Base-by-base conservation (phyloP, 1,140 invertebrate species). In the Nixonia krombeini region DNA sequence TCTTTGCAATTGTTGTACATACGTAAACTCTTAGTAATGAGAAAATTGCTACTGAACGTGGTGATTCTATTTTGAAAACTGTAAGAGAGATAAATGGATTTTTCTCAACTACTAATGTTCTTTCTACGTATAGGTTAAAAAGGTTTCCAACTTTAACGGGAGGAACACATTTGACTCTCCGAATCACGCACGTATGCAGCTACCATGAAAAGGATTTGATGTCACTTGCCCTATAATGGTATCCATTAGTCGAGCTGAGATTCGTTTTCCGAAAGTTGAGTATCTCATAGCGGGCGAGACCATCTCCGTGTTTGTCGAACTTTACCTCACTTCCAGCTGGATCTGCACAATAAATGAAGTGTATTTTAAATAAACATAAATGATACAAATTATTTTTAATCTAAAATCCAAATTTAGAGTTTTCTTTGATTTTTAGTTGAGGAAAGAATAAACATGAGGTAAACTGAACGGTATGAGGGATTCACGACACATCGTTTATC, bases 261-360 rank as follows among this genome's bases (percentile, higher is more conserved):
- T 87, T 87, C 26, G 83, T 76, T 71, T 84, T 83, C 65, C 87
- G 87, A 68, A 88, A 89, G 78, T 89, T 89, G 47, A 87, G 81
- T 58, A 90, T 90, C 51, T 88, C 89, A 73, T 90, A 90, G 16
- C 89, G 82, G 4, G 90, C 89, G 4, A 90, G 82, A n/a, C 90
- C 90, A 72, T 92, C 91, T 4, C 90, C 90, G 58, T 88, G 84
- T 41, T 86, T 80, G 74, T 91, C 90, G 72, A 92, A 92, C 59
- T 89, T 87, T 33, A 92, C 90, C 52, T 87, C 83, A 70, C 88
- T 90, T 28, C 88, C 89, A 12, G 88, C 90, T 25, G 87, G 68
- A 85, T 91, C 90, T 91, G 81, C 28, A 86, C 85, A 57, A 55
- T 26, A 55, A 55, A 18, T n/a, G n/a, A n/a, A n/a, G n/a, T n/a